These are phyloP conservation scores for Himalopsyche japonica DNA, from an alignment of 2,888 invertebrate genomes.

Conservation along the genomic window DNA sequence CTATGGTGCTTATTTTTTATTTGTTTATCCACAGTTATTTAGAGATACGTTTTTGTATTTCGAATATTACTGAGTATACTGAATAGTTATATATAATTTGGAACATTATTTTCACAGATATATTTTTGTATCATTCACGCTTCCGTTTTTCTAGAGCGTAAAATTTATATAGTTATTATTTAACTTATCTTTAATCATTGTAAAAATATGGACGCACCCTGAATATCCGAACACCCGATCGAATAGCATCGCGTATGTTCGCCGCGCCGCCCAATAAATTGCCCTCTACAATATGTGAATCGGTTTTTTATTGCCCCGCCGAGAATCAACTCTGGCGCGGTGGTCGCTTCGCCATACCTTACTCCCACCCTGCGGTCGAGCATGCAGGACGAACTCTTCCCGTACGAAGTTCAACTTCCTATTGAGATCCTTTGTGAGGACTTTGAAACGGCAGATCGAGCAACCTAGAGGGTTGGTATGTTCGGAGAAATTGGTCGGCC, in stretches of 20 bases:
- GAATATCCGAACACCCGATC: constrained; percentile 17
- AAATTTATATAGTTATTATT: too few species aligned
- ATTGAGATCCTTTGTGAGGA: background rate
- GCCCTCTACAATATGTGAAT: constrained; percentile 40
- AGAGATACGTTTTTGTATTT: too few species aligned
- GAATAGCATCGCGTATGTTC: constrained; percentile 5
- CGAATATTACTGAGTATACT: too few species aligned
- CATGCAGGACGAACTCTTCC: background rate
- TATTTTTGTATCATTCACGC: too few species aligned
- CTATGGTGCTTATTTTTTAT: too few species aligned
- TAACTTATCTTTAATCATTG: too few species aligned
- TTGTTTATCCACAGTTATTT: too few species aligned
- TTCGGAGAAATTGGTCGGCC: background rate
- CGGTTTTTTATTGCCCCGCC: constrained; percentile 38
- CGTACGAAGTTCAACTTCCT: background rate
- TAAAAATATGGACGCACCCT: background rate
- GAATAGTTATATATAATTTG: too few species aligned
- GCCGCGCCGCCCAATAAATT: constrained; percentile 7
- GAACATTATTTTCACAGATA: too few species aligned
- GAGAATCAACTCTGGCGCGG: constrained; percentile 21
- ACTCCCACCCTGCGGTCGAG: constrained; percentile 14
- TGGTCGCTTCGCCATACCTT: background rate
- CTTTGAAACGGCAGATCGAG: background rate
- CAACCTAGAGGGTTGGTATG: background rate
- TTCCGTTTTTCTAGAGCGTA: too few species aligned